Conservation (phyloP, 1,140 invertebrate species). For the Drosophila malerkotliana region DNA sequence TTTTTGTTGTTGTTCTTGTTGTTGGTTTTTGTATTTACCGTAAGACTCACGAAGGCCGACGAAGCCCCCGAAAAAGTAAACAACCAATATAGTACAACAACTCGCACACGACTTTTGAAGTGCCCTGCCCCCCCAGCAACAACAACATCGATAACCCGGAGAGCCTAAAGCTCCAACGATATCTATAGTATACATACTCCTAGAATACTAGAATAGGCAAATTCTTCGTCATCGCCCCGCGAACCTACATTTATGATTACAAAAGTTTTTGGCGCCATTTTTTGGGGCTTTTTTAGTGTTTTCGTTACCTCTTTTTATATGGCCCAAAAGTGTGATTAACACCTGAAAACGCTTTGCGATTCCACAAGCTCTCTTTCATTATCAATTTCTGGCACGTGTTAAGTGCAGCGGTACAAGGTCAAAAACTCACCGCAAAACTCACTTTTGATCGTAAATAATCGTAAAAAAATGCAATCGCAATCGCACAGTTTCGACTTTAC, state of each 20-base stretch:
- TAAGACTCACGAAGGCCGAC: constrained; percentile 51
- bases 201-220: constrained; percentile 9
- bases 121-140: constrained; percentile 14
- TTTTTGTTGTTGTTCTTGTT: constrained; percentile 24
- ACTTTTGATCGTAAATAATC: constrained; percentile 47
- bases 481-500: not conserved
- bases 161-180: not conserved
- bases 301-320: constrained; percentile 9
- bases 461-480: constrained; percentile 37
- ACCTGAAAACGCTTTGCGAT: constrained; percentile 58
- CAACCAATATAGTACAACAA: constrained; percentile 35
- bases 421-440: constrained; percentile 16
- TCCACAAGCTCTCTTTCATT: constrained; percentile 40
- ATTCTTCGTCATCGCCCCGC: constrained; percentile 32
- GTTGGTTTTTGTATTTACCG: constrained; percentile 50
- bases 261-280: constrained; percentile 66
- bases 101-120: constrained; percentile 57
- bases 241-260: constrained; percentile 52
- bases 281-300: constrained; percentile 18
- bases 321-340: constrained; percentile 55
- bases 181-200: no score
- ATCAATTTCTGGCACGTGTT: constrained; percentile 69
- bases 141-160: constrained; percentile 17
- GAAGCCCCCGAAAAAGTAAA: constrained; percentile 39
- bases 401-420: constrained; percentile 44